Conservation (phyloP, 1,140 invertebrate genomes). For the Bombus huntii region DNA sequence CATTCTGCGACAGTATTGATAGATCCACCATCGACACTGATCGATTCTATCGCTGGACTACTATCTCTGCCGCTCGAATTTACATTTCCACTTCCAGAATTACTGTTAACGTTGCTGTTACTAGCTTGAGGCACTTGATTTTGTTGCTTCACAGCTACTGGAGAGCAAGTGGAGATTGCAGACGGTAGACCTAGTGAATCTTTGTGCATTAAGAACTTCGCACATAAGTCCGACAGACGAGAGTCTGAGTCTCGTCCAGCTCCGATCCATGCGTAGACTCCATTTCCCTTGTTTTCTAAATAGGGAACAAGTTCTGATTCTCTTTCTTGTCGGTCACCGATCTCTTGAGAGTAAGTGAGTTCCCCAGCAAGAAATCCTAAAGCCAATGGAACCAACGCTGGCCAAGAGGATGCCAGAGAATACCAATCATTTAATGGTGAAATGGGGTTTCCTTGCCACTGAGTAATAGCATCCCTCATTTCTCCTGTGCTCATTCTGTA, state of each 20-base stretch:
- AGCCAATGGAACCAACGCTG: constrained; percentile 89
- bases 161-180: constrained; percentile 12
- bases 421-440: constrained; percentile 92
- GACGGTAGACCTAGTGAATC: constrained; percentile 73
- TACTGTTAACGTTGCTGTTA: constrained; percentile 50
- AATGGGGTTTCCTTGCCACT: constrained; percentile 92
- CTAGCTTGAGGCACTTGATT: constrained; percentile 52
- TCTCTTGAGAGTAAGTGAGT: constrained; percentile 81
- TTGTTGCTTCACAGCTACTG: constrained; percentile 61
- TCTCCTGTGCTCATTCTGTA: constrained; percentile 89
- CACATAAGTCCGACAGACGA: constrained; percentile 88
- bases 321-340: constrained; percentile 84
- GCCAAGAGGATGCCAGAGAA: constrained; percentile 88
- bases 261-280: constrained; percentile 95
- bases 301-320: constrained; percentile 96
- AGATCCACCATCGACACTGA: constrained; percentile 68
- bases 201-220: constrained; percentile 77
- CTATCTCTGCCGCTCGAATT: constrained; percentile 44
- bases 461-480: constrained; percentile 89
- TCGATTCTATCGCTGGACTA: constrained; percentile 71
- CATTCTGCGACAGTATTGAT: constrained; percentile 73
- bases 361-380: constrained; percentile 95
- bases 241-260: constrained; percentile 95
- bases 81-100: constrained; percentile 37
- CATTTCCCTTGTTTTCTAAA: constrained; percentile 91